Percentiles rank a stretch among this genome's conserved stretches.
These are phyloP conservation scores for Pomacea canaliculata DNA, from an alignment of 2,888 invertebrate genomes.

Conservation along the genomic window DNA sequence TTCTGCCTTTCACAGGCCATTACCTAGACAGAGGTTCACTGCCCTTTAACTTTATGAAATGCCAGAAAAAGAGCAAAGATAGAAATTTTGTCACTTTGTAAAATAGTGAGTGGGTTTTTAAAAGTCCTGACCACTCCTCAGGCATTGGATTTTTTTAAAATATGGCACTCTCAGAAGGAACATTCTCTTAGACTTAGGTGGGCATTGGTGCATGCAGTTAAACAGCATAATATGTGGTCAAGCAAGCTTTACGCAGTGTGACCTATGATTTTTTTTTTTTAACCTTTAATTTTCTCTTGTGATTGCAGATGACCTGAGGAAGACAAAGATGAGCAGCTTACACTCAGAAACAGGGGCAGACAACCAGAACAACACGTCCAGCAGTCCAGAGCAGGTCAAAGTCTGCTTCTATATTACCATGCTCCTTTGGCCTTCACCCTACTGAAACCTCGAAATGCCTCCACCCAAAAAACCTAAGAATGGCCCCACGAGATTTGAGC, in stretches of 20 bases:
- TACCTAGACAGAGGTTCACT: not conserved
- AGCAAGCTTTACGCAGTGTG: too few relatives aligned
- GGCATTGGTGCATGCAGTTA: not conserved
- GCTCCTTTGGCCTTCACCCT: not conserved
- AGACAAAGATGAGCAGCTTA: not conserved
- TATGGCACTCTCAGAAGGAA: too few relatives aligned
- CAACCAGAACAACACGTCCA: not conserved
- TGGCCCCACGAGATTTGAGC: constrained; percentile 60
- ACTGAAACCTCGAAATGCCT: constrained; percentile 46
- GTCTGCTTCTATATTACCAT: not conserved
- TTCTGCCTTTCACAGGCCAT: too few relatives aligned
- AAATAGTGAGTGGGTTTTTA: too few relatives aligned
- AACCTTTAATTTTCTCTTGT: too few relatives aligned
- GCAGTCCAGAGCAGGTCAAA: not conserved
- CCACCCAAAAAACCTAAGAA: constrained; percentile 65
- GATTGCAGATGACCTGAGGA: constrained; percentile 1
- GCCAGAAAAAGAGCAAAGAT: too few relatives aligned
- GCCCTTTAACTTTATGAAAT: not conserved
- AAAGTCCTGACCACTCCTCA: too few relatives aligned
- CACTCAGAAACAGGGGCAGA: not conserved
- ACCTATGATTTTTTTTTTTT: too few relatives aligned
- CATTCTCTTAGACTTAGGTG: not conserved
- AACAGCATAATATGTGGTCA: too few relatives aligned
- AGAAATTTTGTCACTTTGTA: too few relatives aligned
- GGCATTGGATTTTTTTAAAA: too few relatives aligned